Evolutionary conservation across 2,113 vertebrate genomes (phyloP).

Genomic region (Pangasianodon hypophthalmus): DNA sequence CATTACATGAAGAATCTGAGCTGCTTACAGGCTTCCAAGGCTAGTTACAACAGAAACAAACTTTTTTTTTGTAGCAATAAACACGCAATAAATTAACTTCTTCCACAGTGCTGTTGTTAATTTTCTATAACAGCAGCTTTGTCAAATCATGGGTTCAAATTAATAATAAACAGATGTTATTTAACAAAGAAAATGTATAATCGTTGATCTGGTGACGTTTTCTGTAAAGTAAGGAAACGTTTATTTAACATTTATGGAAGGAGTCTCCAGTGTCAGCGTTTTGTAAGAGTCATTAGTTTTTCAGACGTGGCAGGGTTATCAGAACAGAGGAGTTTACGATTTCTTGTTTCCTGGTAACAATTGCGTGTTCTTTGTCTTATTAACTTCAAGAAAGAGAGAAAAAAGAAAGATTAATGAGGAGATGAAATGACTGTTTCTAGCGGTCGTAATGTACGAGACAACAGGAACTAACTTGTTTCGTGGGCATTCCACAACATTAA

Average conservation of each 20-base stretch:
- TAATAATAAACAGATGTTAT: not conserved
- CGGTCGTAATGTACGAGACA: too few relatives aligned
- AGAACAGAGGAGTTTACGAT: too few relatives aligned
- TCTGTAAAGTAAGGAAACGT: not conserved
- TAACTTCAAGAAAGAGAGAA: too few relatives aligned
- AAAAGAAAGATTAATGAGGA: too few relatives aligned
- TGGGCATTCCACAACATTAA: not conserved
- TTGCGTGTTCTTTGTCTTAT: too few relatives aligned
- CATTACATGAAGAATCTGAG: not conserved
- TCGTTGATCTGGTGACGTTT: not conserved
- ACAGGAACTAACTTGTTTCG: too few relatives aligned
- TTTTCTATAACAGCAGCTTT: not conserved
- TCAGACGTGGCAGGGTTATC: too few relatives aligned
- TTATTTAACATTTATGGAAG: not conserved
- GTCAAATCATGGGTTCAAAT: not conserved
- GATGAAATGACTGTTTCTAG: too few relatives aligned
- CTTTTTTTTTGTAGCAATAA: too few relatives aligned
- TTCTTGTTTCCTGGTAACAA: too few relatives aligned
- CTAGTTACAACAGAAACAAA: not conserved
- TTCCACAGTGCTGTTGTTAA: not conserved
- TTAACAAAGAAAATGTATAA: not conserved
- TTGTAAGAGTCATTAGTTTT: too few relatives aligned
- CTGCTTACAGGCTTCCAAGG: not conserved
- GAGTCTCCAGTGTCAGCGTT: not conserved
- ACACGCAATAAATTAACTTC: not conserved